phyloP scores from a whole-genome alignment of 1,140 invertebrate genomes.

The Drosophila orena region DNA sequence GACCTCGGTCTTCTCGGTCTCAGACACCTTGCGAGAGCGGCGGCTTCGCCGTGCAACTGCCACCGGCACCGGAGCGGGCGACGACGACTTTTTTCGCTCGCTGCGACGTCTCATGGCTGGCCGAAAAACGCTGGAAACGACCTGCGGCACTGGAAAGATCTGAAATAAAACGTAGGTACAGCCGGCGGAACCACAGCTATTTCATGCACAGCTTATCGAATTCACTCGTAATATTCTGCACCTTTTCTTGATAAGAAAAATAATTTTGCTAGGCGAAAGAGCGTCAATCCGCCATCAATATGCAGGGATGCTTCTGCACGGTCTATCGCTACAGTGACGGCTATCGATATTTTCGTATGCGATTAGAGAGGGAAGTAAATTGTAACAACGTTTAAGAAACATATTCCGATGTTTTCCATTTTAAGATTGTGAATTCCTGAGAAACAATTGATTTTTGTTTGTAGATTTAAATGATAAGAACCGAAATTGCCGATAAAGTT shows the following conservation, averaged over 20 bases:
- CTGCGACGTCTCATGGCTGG: constrained; percentile 79
- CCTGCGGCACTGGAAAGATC: constrained; percentile 45
- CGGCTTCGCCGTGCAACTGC: constrained; percentile 66
- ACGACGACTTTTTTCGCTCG: constrained; percentile 80
- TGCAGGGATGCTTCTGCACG: constrained; percentile 47
- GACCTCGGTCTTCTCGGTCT: constrained; percentile 66
- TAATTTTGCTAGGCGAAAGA: constrained; percentile 64
- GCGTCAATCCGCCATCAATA: constrained; percentile 77
- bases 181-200: constrained; percentile 16
- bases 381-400: no score
- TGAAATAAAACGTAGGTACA: constrained; percentile 40
- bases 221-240: constrained; percentile 19
- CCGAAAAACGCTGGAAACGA: constrained; percentile 24
- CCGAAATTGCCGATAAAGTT: neutral
- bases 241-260: constrained; percentile 51
- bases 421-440: no score
- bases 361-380: neutral
- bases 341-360: constrained; percentile 25
- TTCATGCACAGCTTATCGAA: constrained; percentile 19
- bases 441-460: no score
- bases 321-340: neutral
- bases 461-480: neutral
- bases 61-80: constrained; percentile 67
- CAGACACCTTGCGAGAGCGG: constrained; percentile 61
- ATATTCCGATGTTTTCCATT: no score